phyloP scores from a whole-genome alignment of 2,888 invertebrate genomes.

The Dryococelus australis region DNA sequence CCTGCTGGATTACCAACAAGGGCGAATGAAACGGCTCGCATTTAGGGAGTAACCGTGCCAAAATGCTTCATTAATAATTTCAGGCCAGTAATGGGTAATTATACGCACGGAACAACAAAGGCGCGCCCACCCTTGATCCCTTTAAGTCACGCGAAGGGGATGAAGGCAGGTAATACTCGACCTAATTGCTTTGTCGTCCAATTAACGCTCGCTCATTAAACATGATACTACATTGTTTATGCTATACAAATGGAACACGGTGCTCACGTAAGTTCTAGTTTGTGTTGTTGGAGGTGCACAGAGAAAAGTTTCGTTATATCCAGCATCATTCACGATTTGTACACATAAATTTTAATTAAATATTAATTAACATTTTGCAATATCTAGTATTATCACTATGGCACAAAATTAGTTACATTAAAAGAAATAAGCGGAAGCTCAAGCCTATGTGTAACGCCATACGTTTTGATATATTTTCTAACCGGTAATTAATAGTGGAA shows the following conservation, averaged over 20 bases:
- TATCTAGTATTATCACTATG: too few relatives aligned
- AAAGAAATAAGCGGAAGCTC: too few relatives aligned
- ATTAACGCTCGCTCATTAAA: conserved; percentile 9
- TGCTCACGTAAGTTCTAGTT: background rate
- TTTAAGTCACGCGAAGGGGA: background rate
- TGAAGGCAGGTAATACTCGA: background rate
- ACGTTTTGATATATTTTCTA: too few relatives aligned
- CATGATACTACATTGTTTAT: conserved; percentile 8
- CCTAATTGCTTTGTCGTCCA: background rate
- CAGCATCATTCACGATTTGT: too few relatives aligned
- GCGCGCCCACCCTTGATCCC: background rate
- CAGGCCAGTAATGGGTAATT: background rate
- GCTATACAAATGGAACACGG: background rate
- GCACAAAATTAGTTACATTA: too few relatives aligned
- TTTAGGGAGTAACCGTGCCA: background rate
- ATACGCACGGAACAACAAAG: background rate
- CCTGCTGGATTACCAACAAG: background rate
- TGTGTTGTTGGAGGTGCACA: background rate
- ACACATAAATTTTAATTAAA: too few relatives aligned
- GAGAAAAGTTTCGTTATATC: too few relatives aligned
- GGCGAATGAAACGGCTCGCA: background rate
- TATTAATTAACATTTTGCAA: too few relatives aligned
- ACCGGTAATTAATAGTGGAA: too few relatives aligned
- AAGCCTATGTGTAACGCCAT: too few relatives aligned
- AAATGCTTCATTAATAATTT: conserved; percentile 10